These are phyloP conservation scores for Hydropsyche tenuis DNA, from an alignment of 1,140 invertebrate genomes.

Conservation along the genomic window DNA sequence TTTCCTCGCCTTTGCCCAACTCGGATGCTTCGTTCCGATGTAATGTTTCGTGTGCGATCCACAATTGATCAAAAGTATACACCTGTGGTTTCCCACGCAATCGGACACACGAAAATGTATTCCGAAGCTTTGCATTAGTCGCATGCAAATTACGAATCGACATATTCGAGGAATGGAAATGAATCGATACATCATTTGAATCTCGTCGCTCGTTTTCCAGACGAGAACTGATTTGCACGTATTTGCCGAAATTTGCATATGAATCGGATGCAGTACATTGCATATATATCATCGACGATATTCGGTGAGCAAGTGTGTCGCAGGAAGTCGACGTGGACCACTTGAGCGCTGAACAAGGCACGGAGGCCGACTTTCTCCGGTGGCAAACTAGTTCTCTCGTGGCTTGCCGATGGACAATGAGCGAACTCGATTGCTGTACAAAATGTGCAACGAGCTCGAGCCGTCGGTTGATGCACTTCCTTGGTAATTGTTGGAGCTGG, in stretches of 20 bases:
- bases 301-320: not conserved
- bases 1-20: not conserved
- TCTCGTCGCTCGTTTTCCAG: too few relatives aligned
- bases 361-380: constrained; percentile 1
- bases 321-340: not conserved
- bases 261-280: not conserved
- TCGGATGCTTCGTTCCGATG: not conserved
- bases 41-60: not conserved
- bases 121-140: too few relatives aligned
- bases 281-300: not conserved
- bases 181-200: too few relatives aligned
- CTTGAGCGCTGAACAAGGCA: not conserved
- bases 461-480: too few relatives aligned
- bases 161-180: too few relatives aligned
- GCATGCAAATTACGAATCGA: too few relatives aligned
- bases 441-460: not conserved
- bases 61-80: too few relatives aligned
- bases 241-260: too few relatives aligned
- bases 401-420: not conserved
- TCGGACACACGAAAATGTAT: too few relatives aligned
- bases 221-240: too few relatives aligned
- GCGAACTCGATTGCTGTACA: not conserved
- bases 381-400: constrained; percentile 5
- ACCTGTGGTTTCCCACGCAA: too few relatives aligned
- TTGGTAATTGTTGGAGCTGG: too few relatives aligned